phyloP scores from a whole-genome alignment of 2,113 vertebrate genomes.

The Cariama cristata region DNA sequence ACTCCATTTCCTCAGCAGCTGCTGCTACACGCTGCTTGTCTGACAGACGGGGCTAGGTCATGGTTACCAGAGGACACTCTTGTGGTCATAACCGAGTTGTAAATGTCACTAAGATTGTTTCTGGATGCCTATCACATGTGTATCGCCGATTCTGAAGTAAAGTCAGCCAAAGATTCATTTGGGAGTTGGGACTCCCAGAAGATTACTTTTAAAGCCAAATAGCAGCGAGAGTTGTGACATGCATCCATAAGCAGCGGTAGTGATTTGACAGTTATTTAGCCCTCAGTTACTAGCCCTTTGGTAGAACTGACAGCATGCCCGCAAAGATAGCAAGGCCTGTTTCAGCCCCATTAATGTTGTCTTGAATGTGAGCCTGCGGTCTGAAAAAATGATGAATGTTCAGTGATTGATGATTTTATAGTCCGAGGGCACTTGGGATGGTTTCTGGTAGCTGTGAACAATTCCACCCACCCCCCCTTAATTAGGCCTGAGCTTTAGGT shows the following conservation, averaged over 20 bases:
- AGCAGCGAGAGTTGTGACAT: slow-evolving; percentile 66
- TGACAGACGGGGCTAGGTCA: slow-evolving; percentile 75
- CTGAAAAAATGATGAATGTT: slow-evolving; percentile 81
- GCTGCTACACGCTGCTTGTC: slow-evolving; percentile 72
- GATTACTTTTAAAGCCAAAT: slow-evolving; percentile 63
- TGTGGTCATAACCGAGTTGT: slow-evolving; percentile 70
- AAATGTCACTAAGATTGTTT: slow-evolving; percentile 72
- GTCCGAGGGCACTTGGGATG: slow-evolving; percentile 61
- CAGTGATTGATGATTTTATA: slow-evolving; percentile 85
- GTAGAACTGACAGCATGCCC: slow-evolving; percentile 74
- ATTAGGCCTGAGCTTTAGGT: slow-evolving; percentile 18
- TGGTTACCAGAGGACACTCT: slow-evolving; percentile 77
- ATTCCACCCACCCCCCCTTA: background rate
- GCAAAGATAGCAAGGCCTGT: slow-evolving; percentile 64
- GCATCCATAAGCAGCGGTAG: slow-evolving; percentile 66
- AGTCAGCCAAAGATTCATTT: slow-evolving; percentile 74
- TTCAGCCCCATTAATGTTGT: slow-evolving; percentile 78
- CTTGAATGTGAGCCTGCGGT: slow-evolving; percentile 67
- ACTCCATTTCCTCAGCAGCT: slow-evolving; percentile 77
- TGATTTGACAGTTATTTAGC: slow-evolving; percentile 78
- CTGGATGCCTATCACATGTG: slow-evolving; percentile 65
- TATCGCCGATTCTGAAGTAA: slow-evolving; percentile 76
- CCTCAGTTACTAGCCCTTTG: slow-evolving; percentile 69
- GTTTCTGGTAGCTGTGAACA: slow-evolving; percentile 52
- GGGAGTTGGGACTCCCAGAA: slow-evolving; percentile 66